A percentile compares a stretch with the other conserved stretches of the same genome.
Evolutionary conservation across 2,113 vertebrate species (phyloP).

Genomic region (Carollia perspicillata): DNA sequence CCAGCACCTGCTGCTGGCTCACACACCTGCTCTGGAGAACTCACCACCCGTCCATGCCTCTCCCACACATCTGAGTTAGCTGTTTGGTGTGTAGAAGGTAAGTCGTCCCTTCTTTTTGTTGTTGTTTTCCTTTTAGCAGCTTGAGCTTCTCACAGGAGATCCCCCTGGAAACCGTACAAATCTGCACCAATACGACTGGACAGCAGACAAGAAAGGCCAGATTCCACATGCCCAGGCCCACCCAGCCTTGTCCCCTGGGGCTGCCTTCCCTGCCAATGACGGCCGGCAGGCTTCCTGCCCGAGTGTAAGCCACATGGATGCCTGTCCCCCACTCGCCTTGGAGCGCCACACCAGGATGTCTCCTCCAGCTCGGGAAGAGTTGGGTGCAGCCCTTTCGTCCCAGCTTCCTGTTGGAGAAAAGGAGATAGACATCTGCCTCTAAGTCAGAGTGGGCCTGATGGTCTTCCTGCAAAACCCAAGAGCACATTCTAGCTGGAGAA

Average conservation of each 20-base stretch:
- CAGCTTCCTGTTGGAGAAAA: background rate
- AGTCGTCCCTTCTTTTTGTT: background rate
- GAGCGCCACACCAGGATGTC: background rate
- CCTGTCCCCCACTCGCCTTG: background rate
- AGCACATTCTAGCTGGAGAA: background rate
- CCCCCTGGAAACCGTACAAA: slow-evolving; percentile 82
- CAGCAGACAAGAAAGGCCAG: slow-evolving; percentile 46
- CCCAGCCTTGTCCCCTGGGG: background rate
- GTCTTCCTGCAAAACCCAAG: slow-evolving; percentile 78
- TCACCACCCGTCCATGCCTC: background rate
- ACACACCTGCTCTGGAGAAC: background rate
- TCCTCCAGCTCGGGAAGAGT: background rate
- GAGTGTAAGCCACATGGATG: background rate
- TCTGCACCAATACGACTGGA: slow-evolving; percentile 72
- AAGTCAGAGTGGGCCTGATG: slow-evolving; percentile 71
- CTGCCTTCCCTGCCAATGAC: background rate
- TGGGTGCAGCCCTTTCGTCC: background rate
- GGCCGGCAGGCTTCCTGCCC: background rate
- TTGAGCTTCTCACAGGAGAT: slow-evolving; percentile 85
- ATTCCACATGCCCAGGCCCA: background rate
- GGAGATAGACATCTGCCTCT: background rate
- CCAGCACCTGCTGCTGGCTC: background rate
- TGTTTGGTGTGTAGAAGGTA: background rate
- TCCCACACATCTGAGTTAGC: background rate
- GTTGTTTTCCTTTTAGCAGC: slow-evolving; percentile 81